phyloP scores from a whole-genome alignment of 2,888 invertebrate genomes.

The Platerodrilus igneus region DNA sequence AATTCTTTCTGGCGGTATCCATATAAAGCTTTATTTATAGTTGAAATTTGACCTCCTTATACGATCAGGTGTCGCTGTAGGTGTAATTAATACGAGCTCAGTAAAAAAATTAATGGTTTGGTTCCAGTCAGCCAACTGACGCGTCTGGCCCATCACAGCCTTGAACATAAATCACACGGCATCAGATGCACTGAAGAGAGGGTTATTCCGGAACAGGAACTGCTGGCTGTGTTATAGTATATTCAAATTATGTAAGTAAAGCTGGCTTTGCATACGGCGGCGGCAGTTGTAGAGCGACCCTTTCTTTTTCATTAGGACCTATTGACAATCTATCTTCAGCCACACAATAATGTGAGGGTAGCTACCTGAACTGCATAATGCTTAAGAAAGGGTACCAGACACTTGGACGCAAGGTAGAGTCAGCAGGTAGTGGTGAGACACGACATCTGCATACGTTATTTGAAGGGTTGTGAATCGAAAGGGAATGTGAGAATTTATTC shows the following conservation, averaged over 20 bases:
- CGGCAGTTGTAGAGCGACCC: slow-evolving; percentile 31
- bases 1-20: too few relatives aligned
- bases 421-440: slow-evolving; percentile 43
- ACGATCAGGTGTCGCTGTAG: too few relatives aligned
- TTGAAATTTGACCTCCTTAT: too few relatives aligned
- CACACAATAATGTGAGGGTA: slow-evolving; percentile 29
- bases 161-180: slow-evolving; percentile 35
- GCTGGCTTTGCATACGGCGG: slow-evolving; percentile 29
- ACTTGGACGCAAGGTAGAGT: slow-evolving; percentile 34
- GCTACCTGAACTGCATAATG: slow-evolving; percentile 30
- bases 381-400: slow-evolving; percentile 32
- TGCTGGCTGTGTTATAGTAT: too few relatives aligned
- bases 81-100: slow-evolving; percentile 21
- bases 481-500: slow-evolving; percentile 37
- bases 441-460: slow-evolving; percentile 40
- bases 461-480: slow-evolving; percentile 27
- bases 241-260: slow-evolving; percentile 34
- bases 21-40: too few relatives aligned
- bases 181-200: too few relatives aligned
- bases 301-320: slow-evolving; percentile 32
- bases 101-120: slow-evolving; percentile 5
- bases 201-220: slow-evolving; percentile 35
- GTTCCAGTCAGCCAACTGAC: slow-evolving; percentile 29
- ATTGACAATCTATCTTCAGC: slow-evolving; percentile 31
- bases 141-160: slow-evolving; percentile 29